Evolutionary conservation across 1,140 invertebrate genomes (phyloP).

Genomic region (Physella acuta): DNA sequence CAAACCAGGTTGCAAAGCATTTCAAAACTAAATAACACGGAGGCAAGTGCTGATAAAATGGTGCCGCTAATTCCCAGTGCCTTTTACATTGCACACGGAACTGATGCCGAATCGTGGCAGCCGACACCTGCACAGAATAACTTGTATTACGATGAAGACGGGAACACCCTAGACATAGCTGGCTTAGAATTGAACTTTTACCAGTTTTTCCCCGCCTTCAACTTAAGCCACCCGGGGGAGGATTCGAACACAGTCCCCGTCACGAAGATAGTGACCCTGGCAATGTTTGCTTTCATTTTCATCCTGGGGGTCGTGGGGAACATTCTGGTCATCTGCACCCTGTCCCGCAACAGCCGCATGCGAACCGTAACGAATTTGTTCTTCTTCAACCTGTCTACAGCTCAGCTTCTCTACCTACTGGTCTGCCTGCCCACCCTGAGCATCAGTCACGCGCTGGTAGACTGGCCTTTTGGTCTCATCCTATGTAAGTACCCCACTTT

Average conservation of each 20-base stretch:
- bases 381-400: slow-evolving; percentile 78
- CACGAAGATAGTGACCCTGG: slow-evolving; percentile 74
- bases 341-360: slow-evolving; percentile 84
- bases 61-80: too few species aligned
- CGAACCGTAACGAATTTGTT: slow-evolving; percentile 86
- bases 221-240: too few species aligned
- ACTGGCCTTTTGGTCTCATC: slow-evolving; percentile 84
- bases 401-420: slow-evolving; percentile 87
- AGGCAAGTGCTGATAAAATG: too few species aligned
- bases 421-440: slow-evolving; percentile 78
- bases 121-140: too few species aligned
- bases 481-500: slow-evolving; percentile 75
- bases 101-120: too few species aligned
- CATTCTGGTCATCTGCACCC: slow-evolving; percentile 74
- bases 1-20: too few species aligned
- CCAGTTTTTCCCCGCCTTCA: too few species aligned
- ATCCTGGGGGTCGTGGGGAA: slow-evolving; percentile 85
- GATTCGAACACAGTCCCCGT: too few species aligned
- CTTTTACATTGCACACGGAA: too few species aligned
- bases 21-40: too few species aligned
- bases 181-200: not conserved
- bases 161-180: not conserved
- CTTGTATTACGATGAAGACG: not conserved
- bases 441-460: slow-evolving; percentile 51
- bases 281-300: slow-evolving; percentile 84